These are phyloP conservation scores for Mustela erminea DNA, from an alignment of 2,797 vertebrate species.

Conservation along the genomic window DNA sequence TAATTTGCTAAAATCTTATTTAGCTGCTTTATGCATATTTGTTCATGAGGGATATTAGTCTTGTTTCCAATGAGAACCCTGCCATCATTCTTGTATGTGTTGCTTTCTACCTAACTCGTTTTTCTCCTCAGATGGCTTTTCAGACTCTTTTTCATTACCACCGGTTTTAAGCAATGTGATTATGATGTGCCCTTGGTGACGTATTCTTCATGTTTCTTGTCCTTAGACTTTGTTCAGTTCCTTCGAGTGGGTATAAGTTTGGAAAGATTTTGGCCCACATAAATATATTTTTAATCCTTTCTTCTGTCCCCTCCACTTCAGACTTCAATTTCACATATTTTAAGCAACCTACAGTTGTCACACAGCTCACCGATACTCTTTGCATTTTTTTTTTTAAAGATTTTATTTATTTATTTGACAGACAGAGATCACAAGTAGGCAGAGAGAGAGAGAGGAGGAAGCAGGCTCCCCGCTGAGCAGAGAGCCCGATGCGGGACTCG, in stretches of 20 bases:
- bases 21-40: not conserved
- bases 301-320: not conserved
- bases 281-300: not conserved
- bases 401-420: no score
- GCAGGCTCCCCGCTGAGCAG: no score
- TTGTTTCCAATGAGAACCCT: not conserved
- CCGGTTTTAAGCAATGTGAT: not conserved
- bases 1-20: not conserved
- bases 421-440: no score
- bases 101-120: not conserved
- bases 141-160: not conserved
- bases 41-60: not conserved
- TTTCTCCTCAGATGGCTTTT: not conserved
- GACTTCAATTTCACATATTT: not conserved
- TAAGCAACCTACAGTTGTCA: not conserved
- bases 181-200: not conserved
- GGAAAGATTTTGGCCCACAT: not conserved
- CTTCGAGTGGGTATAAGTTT: not conserved
- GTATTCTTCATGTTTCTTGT: not conserved
- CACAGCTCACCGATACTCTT: not conserved
- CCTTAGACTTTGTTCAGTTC: not conserved
- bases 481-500: no score
- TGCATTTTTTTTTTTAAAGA: no score
- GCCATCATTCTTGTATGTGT: not conserved
- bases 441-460: no score